Conservation (phyloP, 1,140 invertebrate genomes). For the Drosophila tristis region DNA sequence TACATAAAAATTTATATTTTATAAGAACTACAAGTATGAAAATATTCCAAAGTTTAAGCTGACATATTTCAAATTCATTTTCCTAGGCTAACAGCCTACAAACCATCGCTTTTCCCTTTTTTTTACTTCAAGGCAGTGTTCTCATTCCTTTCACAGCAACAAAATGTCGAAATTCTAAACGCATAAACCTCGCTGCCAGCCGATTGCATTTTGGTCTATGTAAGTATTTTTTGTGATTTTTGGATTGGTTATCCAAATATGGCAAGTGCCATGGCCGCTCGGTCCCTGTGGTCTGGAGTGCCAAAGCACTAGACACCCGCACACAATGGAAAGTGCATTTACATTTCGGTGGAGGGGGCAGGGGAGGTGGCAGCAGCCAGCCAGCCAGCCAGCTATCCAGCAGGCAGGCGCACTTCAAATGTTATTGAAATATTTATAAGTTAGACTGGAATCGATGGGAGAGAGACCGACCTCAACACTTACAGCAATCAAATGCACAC, state of each 20-base stretch:
- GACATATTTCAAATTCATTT: too few relatives aligned
- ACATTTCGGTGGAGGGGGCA: constrained; percentile 44
- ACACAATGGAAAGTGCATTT: constrained; percentile 81
- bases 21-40: too few relatives aligned
- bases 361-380: constrained; percentile 4
- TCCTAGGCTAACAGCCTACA: too few relatives aligned
- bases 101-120: too few relatives aligned
- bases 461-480: constrained; percentile 65
- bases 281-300: constrained; percentile 49
- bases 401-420: constrained; percentile 71
- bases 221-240: constrained; percentile 35
- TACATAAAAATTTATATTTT: too few relatives aligned
- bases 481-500: constrained; percentile 81
- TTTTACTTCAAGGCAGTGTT: background rate
- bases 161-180: background rate
- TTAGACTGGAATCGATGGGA: constrained; percentile 51
- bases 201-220: constrained; percentile 13
- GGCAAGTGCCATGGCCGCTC: constrained; percentile 55
- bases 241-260: constrained; percentile 65
- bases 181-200: constrained; percentile 23
- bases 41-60: too few relatives aligned
- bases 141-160: background rate
- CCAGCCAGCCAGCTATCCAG: constrained; percentile 42
- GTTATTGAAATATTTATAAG: constrained; percentile 83
- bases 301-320: constrained; percentile 76